A percentile compares a stretch with the other conserved stretches of the same genome.
Evolutionary conservation across 1,140 invertebrate genomes (phyloP).

Genomic region (Pygmarrhopalites habei): DNA sequence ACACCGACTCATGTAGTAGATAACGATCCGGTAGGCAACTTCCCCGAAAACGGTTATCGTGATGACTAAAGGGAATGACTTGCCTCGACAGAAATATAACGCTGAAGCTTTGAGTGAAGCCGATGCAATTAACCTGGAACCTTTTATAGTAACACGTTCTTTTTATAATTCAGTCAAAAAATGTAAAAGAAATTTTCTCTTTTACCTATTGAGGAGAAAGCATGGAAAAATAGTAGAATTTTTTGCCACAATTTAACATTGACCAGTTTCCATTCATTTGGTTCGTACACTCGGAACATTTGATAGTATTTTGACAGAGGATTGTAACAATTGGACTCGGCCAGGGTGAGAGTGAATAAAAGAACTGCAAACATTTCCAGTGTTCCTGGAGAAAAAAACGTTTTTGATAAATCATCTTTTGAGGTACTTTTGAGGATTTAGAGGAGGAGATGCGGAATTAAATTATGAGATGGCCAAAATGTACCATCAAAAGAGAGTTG

Average conservation of each 20-base stretch:
- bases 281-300: conserved; percentile 26
- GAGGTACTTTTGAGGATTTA: too few relatives aligned
- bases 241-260: conserved; percentile 28
- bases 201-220: conserved; percentile 29
- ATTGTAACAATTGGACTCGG: conserved; percentile 32
- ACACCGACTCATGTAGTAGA: conserved; percentile 27
- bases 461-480: too few relatives aligned
- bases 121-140: conserved; percentile 19
- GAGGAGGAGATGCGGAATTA: too few relatives aligned
- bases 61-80: conserved; percentile 17
- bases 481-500: too few relatives aligned
- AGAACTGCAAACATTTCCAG: neutral
- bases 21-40: conserved; percentile 14
- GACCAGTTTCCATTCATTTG: conserved; percentile 27
- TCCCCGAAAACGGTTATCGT: conserved; percentile 7
- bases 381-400: too few relatives aligned
- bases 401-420: too few relatives aligned
- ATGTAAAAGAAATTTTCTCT: neutral
- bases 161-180: neutral
- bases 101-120: conserved; percentile 20
- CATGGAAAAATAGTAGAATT: conserved; percentile 29
- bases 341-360: conserved; percentile 6
- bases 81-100: neutral
- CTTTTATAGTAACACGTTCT: neutral
- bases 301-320: conserved; percentile 31